Conservation (phyloP, 1,140 invertebrate species). For the Drosophila hydei region DNA sequence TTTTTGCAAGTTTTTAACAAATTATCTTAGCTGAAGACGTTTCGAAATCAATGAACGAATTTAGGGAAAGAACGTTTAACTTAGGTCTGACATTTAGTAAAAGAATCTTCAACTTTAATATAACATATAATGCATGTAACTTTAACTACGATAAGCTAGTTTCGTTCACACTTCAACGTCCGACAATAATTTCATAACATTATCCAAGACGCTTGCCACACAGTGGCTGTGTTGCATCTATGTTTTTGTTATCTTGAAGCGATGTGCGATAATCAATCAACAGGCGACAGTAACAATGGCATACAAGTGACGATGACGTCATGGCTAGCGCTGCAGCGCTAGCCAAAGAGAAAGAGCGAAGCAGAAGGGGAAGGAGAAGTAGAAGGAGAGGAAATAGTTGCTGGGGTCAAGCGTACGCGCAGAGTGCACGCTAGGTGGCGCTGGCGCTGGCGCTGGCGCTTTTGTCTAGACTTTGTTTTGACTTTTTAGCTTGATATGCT, state of each 20-base stretch:
- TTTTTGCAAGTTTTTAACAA: neutral
- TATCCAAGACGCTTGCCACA: constrained; percentile 3
- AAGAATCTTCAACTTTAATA: too few species aligned
- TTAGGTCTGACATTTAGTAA: too few species aligned
- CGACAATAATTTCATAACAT: neutral
- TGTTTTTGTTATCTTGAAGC: constrained; percentile 34
- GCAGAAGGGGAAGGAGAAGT: neutral
- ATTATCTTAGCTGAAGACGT: neutral
- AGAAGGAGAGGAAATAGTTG: constrained; percentile 24
- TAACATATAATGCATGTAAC: too few species aligned
- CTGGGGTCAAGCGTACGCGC: constrained; percentile 52
- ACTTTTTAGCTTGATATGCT: constrained; percentile 61
- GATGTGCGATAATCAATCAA: constrained; percentile 68
- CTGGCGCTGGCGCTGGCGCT: constrained; percentile 39
- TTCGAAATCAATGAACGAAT: too few species aligned
- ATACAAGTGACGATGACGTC: constrained; percentile 24
- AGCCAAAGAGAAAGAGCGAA: constrained; percentile 2
- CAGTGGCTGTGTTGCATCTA: constrained; percentile 17
- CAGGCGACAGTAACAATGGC: constrained; percentile 32
- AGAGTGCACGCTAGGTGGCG: constrained; percentile 36
- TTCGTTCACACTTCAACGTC: too few species aligned
- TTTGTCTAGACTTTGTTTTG: constrained; percentile 72
- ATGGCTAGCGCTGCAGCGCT: constrained; percentile 4
- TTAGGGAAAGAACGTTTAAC: too few species aligned
- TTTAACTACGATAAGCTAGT: too few species aligned